phyloP scores from a whole-genome alignment of 2,113 vertebrate species.

The Chaetodon trifascialis region DNA sequence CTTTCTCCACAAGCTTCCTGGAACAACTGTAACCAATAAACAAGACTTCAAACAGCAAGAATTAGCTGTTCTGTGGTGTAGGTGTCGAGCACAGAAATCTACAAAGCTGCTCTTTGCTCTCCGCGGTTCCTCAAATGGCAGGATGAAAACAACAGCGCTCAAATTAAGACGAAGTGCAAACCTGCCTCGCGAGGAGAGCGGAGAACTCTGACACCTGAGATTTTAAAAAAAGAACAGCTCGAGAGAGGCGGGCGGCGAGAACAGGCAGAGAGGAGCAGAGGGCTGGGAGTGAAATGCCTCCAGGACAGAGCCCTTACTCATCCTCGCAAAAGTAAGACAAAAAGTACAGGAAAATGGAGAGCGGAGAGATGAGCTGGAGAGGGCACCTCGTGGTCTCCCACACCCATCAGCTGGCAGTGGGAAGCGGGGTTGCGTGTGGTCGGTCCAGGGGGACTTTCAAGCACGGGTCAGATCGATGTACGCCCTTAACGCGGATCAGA shows the following conservation, averaged over 20 bases:
- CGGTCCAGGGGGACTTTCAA: slow-evolving; percentile 62
- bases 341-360: slow-evolving; percentile 43
- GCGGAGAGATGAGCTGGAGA: slow-evolving; percentile 52
- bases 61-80: slow-evolving; percentile 62
- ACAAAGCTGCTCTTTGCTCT: slow-evolving; percentile 68
- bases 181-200: slow-evolving; percentile 59
- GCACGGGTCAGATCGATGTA: slow-evolving; percentile 72
- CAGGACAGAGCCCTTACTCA: slow-evolving; percentile 77
- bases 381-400: slow-evolving; percentile 68
- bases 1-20: slow-evolving; percentile 16
- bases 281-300: slow-evolving; percentile 71
- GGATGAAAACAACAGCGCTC: slow-evolving; percentile 73
- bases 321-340: slow-evolving; percentile 60
- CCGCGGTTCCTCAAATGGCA: slow-evolving; percentile 42
- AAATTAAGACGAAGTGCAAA: slow-evolving; percentile 75
- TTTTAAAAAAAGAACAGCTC: slow-evolving; percentile 70
- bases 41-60: slow-evolving; percentile 64
- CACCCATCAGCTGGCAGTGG: slow-evolving; percentile 65
- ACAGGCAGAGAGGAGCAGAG: slow-evolving; percentile 55
- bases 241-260: slow-evolving; percentile 49
- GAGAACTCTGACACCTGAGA: slow-evolving; percentile 69
- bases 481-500: slow-evolving; percentile 76
- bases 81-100: slow-evolving; percentile 58
- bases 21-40: slow-evolving; percentile 56
- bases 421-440: slow-evolving; percentile 70